Conservation (phyloP, 2,113 vertebrate genomes). For the Zosterops japonicus region DNA sequence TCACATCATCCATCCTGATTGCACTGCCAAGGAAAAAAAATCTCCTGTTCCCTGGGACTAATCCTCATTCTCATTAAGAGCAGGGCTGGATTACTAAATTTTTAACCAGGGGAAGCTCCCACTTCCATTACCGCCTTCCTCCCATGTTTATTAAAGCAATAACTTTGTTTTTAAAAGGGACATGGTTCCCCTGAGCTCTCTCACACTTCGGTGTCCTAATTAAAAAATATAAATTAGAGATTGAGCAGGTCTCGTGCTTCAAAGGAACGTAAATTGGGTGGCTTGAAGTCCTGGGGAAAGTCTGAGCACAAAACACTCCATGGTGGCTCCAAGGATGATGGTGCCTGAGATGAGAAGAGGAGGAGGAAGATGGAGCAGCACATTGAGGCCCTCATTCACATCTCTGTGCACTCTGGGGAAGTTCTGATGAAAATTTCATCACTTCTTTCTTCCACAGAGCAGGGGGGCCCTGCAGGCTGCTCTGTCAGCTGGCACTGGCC, state of each 20-base stretch:
- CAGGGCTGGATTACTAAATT: not conserved
- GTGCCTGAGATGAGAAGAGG: not conserved
- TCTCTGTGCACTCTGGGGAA: not conserved
- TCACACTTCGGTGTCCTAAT: slow-evolving; percentile 32
- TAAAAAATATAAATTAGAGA: slow-evolving; percentile 65
- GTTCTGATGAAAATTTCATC: not conserved
- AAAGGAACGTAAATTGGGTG: not conserved
- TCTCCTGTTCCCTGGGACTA: not conserved
- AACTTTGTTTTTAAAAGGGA: slow-evolving; percentile 66
- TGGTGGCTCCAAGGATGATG: not conserved
- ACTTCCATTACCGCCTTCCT: not conserved
- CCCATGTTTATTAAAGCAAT: slow-evolving; percentile 70
- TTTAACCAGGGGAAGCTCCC: slow-evolving; percentile 39
- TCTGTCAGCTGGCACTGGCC: not conserved
- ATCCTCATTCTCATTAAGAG: slow-evolving; percentile 17
- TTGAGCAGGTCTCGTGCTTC: not conserved
- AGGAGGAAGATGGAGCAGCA: not conserved
- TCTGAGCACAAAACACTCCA: not conserved
- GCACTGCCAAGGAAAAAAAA: not conserved
- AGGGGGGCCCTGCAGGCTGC: not conserved
- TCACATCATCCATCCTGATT: not conserved
- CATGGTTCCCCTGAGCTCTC: slow-evolving; percentile 30
- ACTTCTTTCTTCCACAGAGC: not conserved
- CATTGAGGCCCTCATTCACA: not conserved
- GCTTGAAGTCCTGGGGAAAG: not conserved